Evolutionary conservation across 2,888 invertebrate genomes (phyloP).

Genomic region (Habroteleia sp.): DNA sequence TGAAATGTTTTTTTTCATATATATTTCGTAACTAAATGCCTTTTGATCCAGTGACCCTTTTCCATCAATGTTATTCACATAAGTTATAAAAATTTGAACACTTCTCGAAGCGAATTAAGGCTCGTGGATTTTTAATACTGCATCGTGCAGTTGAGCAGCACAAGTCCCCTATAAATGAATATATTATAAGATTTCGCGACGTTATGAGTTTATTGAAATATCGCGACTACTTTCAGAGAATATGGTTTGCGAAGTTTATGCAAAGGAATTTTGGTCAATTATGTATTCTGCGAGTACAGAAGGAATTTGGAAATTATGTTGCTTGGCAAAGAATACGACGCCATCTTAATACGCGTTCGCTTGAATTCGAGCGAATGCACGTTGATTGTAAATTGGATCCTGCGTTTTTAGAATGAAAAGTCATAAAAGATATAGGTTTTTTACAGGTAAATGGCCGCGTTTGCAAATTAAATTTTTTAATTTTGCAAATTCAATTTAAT

Average conservation of each 20-base stretch:
- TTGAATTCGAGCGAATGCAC: constrained; percentile 4
- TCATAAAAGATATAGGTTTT: not conserved
- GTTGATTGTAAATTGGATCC: constrained; percentile 14
- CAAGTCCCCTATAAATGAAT: not conserved
- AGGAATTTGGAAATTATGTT: constrained; percentile 23
- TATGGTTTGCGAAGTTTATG: constrained; percentile 36
- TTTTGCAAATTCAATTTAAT: too few relatives aligned
- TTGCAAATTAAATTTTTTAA: too few relatives aligned
- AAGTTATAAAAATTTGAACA: too few relatives aligned
- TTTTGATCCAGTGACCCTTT: too few relatives aligned
- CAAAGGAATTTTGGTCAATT: constrained; percentile 40
- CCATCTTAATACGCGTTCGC: constrained; percentile 15
- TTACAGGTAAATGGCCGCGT: too few relatives aligned
- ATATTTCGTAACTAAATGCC: too few relatives aligned
- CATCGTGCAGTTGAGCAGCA: not conserved
- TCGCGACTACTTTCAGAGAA: constrained; percentile 16
- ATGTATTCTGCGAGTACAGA: constrained; percentile 31
- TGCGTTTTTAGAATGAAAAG: constrained; percentile 7
- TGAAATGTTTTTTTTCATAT: too few relatives aligned
- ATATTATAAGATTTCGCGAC: constrained; percentile 19
- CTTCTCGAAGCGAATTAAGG: too few relatives aligned
- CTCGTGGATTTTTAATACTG: not conserved
- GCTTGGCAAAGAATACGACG: constrained; percentile 22
- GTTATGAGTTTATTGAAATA: constrained; percentile 28
- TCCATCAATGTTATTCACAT: too few relatives aligned